Conservation (phyloP, 2,888 invertebrate species). For the Fragum whitleyi region DNA sequence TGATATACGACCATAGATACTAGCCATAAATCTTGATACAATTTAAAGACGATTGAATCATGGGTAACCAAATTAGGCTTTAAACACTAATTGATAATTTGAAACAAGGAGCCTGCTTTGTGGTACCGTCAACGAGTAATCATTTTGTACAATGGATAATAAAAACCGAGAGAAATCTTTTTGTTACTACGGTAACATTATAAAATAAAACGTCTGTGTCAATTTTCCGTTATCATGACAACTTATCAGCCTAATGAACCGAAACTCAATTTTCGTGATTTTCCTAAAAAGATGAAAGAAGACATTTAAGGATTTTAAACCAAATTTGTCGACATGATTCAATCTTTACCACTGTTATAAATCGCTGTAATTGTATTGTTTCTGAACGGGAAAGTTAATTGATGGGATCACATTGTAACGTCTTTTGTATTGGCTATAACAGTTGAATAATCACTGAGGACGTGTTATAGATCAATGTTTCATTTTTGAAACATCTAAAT, state of each 20-base stretch:
- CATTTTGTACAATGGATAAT: background rate
- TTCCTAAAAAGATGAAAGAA: slow-evolving; percentile 14
- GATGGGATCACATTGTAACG: background rate
- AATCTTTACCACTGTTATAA: background rate
- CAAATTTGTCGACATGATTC: background rate
- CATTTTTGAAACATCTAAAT: too few species aligned
- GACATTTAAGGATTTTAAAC: slow-evolving; percentile 10
- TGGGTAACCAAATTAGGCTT: background rate
- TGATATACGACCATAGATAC: background rate
- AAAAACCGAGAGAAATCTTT: background rate
- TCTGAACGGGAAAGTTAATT: slow-evolving; percentile 13
- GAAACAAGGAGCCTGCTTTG: background rate
- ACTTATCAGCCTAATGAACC: slow-evolving; percentile 20
- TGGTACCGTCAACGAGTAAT: background rate
- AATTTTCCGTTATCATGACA: slow-evolving; percentile 14
- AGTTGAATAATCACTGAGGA: background rate
- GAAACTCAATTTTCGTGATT: slow-evolving; percentile 6
- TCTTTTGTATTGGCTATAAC: background rate
- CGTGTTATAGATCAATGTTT: too few species aligned
- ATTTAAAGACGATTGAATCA: background rate
- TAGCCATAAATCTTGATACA: background rate
- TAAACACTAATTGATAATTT: background rate
- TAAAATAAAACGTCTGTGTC: slow-evolving; percentile 3
- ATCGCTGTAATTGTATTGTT: slow-evolving; percentile 12
- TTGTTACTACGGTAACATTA: background rate